These are phyloP conservation scores for Lissocephala sabroskyi DNA, from an alignment of 2,888 invertebrate genomes.

Conservation along the genomic window DNA sequence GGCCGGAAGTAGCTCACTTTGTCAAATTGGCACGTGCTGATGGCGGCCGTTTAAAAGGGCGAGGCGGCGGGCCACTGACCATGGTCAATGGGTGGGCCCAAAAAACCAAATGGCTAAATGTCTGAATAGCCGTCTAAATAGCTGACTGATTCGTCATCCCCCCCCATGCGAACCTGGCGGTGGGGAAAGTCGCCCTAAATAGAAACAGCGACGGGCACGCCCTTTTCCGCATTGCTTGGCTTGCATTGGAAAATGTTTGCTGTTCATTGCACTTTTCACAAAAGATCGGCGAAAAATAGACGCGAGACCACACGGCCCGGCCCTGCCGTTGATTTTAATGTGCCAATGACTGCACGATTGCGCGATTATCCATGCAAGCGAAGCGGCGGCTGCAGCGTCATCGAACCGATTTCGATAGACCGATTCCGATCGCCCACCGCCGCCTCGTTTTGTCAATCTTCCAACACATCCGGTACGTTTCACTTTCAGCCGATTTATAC, in stretches of 20 bases:
- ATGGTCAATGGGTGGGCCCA: too few relatives aligned
- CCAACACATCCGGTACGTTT: conserved; percentile 61
- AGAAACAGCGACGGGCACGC: conserved; percentile 35
- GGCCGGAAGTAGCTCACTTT: conserved; percentile 48
- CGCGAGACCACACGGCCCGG: not conserved
- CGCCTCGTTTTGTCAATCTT: conserved; percentile 51
- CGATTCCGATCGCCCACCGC: conserved; percentile 4
- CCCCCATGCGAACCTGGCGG: not conserved
- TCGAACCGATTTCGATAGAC: too few relatives aligned
- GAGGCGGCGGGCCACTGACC: too few relatives aligned
- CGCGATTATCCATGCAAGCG: conserved; percentile 52
- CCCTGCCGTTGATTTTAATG: conserved; percentile 42
- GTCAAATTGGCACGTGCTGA: conserved; percentile 44
- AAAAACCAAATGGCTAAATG: too few relatives aligned
- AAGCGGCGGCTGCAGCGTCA: conserved; percentile 38
- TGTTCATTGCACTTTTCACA: conserved; percentile 65
- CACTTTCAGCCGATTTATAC: conserved; percentile 60
- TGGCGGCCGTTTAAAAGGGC: too few relatives aligned
- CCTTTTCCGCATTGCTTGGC: conserved; percentile 59
- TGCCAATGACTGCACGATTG: conserved; percentile 64
- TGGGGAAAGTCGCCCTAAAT: conserved; percentile 29
- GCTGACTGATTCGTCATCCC: not conserved
- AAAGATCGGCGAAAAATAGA: conserved; percentile 25
- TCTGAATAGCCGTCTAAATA: not conserved
- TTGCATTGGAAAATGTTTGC: conserved; percentile 50